A percentile compares a stretch with the other conserved stretches of the same genome.
Evolutionary conservation across 2,113 vertebrate species (phyloP).

Genomic region (Talpa occidentalis): DNA sequence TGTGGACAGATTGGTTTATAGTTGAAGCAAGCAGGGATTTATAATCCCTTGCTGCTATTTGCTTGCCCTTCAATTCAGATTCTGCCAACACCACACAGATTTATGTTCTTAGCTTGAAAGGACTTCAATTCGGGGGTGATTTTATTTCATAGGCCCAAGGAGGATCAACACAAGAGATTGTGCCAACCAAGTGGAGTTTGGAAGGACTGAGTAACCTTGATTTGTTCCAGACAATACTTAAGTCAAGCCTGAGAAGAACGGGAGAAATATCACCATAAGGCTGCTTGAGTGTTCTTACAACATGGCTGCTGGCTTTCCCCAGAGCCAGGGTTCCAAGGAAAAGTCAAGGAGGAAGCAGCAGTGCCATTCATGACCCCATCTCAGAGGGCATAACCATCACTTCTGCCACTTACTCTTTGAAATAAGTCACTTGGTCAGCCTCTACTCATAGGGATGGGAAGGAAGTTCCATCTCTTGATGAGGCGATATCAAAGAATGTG

Average conservation of each 20-base stretch:
- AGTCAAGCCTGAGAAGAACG: slow-evolving; percentile 10
- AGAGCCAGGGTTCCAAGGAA: background rate
- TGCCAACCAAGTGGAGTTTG: slow-evolving; percentile 46
- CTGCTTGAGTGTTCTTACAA: slow-evolving; percentile 33
- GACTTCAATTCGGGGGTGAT: slow-evolving; percentile 40
- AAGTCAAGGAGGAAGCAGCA: background rate
- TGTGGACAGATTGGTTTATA: slow-evolving; percentile 78
- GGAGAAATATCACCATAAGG: background rate
- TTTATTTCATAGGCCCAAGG: slow-evolving; percentile 65
- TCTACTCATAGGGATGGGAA: background rate
- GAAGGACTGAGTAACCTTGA: background rate
- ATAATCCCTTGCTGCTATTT: slow-evolving; percentile 79
- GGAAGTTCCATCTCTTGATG: background rate
- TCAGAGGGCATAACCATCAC: background rate
- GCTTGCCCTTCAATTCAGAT: slow-evolving; percentile 73
- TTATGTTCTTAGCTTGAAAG: slow-evolving; percentile 66
- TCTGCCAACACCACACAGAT: slow-evolving; percentile 67
- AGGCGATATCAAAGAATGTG: background rate
- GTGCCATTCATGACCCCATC: background rate
- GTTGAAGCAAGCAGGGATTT: slow-evolving; percentile 74
- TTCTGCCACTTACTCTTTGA: background rate
- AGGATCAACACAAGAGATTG: slow-evolving; percentile 36
- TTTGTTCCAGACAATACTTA: slow-evolving; percentile 11
- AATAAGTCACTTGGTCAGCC: background rate
- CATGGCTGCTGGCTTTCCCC: background rate